These are phyloP conservation scores for Peromyscus melanophrys DNA, from an alignment of 2,797 vertebrate species.

Conservation along the genomic window DNA sequence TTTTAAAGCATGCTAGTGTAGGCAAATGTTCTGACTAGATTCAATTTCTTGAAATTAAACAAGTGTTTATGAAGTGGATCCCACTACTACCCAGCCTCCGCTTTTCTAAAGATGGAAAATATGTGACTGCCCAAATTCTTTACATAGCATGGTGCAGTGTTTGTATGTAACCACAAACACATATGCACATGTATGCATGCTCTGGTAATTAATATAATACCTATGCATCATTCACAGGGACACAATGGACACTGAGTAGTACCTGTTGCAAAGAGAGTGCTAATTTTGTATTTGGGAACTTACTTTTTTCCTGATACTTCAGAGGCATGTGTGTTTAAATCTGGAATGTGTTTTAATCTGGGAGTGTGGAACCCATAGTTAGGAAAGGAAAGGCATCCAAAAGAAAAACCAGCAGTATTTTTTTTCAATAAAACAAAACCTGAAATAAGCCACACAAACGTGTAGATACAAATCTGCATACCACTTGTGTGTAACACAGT, in stretches of 20 bases:
- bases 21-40: slow-evolving; percentile 29
- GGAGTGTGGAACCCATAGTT: not conserved
- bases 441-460: not conserved
- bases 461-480: not conserved
- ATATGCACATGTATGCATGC: not conserved
- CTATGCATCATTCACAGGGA: not conserved
- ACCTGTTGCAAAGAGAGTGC: not conserved
- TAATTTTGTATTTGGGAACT: not conserved
- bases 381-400: not conserved
- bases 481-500: not conserved
- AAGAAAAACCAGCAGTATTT: not conserved
- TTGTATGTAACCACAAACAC: not conserved
- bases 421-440: not conserved
- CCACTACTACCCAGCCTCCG: not conserved
- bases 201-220: not conserved
- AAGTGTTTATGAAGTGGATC: not conserved
- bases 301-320: not conserved
- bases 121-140: not conserved
- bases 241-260: not conserved
- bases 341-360: not conserved
- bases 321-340: not conserved
- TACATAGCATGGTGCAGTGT: not conserved
- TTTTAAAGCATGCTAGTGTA: not conserved
- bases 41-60: slow-evolving; percentile 28
- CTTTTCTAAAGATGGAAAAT: not conserved